phyloP scores from a whole-genome alignment of 2,113 vertebrate species.

The Marcusenius ussheri region DNA sequence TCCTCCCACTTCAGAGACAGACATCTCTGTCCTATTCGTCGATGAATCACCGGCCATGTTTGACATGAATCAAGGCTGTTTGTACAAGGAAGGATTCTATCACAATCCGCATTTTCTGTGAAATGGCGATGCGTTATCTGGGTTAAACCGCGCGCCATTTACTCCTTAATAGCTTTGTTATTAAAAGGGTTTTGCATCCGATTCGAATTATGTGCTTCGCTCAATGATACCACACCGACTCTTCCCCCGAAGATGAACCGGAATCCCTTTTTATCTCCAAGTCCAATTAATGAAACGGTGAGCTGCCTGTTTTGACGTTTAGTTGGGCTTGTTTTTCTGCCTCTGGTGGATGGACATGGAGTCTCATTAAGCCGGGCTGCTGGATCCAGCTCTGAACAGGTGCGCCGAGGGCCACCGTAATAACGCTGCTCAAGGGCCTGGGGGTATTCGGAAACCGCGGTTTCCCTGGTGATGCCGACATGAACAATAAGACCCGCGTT shows the following conservation, averaged over 20 bases:
- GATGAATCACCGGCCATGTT: neutral
- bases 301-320: neutral
- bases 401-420: neutral
- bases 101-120: neutral
- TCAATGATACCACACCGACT: neutral
- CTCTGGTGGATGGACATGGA: neutral
- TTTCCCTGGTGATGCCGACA: neutral
- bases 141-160: neutral
- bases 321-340: neutral
- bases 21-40: neutral
- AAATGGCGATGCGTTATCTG: neutral
- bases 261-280: neutral
- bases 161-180: neutral
- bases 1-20: neutral
- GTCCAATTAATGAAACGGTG: neutral
- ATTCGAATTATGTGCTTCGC: neutral
- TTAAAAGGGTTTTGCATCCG: neutral
- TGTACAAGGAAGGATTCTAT: neutral
- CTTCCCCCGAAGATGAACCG: neutral
- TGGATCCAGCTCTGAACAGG: neutral
- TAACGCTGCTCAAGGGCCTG: neutral
- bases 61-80: neutral
- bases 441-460: neutral
- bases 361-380: neutral
- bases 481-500: neutral